Evolutionary conservation across 2,888 invertebrate species (phyloP).

Genomic region (Cancer borealis): DNA sequence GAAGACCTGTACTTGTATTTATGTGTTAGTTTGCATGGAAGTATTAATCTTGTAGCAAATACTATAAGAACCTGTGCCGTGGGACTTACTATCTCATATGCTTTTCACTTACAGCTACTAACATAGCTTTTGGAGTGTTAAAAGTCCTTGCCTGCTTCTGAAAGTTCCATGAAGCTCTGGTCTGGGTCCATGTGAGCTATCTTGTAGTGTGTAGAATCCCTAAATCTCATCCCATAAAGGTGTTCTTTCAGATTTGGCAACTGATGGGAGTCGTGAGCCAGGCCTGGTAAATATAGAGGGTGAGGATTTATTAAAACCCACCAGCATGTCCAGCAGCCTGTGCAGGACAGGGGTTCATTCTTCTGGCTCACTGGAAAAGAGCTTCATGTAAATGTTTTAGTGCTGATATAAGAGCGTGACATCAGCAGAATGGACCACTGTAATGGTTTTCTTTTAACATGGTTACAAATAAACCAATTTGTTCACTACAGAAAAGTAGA

Average conservation of each 20-base stretch:
- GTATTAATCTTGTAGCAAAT: background rate
- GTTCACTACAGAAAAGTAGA: conserved; percentile 56
- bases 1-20: too few species aligned
- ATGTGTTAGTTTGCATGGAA: background rate
- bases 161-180: background rate
- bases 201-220: conserved; percentile 54
- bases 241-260: conserved; percentile 67
- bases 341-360: conserved; percentile 57
- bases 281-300: conserved; percentile 68
- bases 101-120: too few species aligned
- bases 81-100: too few species aligned
- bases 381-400: background rate
- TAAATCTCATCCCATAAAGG: conserved; percentile 54
- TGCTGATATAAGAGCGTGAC: background rate
- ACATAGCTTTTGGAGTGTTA: background rate
- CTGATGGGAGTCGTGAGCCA: conserved; percentile 61
- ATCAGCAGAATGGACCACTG: conserved; percentile 50
- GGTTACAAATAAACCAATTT: background rate
- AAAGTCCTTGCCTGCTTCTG: background rate
- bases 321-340: conserved; percentile 60
- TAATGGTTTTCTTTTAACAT: conserved; percentile 31
- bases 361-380: conserved; percentile 48
- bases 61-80: too few species aligned
- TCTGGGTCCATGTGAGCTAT: conserved; percentile 39
- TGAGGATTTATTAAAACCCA: conserved; percentile 60